Evolutionary conservation across 1,140 invertebrate genomes (phyloP).

Genomic region (Mycetomoellerius zeteki): DNA sequence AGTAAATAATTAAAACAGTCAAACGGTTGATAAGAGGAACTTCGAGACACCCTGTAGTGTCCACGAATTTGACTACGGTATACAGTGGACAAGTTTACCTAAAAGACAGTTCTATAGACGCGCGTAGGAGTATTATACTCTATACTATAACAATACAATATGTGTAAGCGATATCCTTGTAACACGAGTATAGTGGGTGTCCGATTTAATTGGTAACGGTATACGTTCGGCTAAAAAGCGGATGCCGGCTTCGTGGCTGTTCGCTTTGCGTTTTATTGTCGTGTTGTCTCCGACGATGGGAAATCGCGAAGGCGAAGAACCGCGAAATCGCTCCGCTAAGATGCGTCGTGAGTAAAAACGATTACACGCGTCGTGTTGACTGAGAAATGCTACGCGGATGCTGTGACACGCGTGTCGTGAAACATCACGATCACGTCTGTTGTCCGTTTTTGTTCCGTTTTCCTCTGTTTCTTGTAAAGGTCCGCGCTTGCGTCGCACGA

Average conservation of each 20-base stretch:
- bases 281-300: not conserved
- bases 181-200: constrained; percentile 26
- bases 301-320: constrained; percentile 14
- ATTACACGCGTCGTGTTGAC: not conserved
- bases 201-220: not conserved
- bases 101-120: constrained; percentile 15
- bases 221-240: constrained; percentile 3
- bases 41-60: constrained; percentile 14
- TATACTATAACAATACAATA: constrained; percentile 17
- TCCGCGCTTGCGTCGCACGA: constrained; percentile 52
- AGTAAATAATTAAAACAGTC: not conserved
- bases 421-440: constrained; percentile 41
- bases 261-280: constrained; percentile 1
- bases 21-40: not conserved
- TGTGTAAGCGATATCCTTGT: constrained; percentile 33
- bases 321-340: not conserved
- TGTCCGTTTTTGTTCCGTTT: constrained; percentile 64
- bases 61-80: constrained; percentile 26
- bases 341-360: not conserved
- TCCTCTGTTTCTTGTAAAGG: constrained; percentile 61
- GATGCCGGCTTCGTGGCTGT: constrained; percentile 30
- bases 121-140: constrained; percentile 28
- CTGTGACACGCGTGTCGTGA: constrained; percentile 20
- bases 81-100: constrained; percentile 12
- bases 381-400: constrained; percentile 16